phyloP scores from a whole-genome alignment of 23 tunicate genomes.

The Botrylloides violaceus region DNA sequence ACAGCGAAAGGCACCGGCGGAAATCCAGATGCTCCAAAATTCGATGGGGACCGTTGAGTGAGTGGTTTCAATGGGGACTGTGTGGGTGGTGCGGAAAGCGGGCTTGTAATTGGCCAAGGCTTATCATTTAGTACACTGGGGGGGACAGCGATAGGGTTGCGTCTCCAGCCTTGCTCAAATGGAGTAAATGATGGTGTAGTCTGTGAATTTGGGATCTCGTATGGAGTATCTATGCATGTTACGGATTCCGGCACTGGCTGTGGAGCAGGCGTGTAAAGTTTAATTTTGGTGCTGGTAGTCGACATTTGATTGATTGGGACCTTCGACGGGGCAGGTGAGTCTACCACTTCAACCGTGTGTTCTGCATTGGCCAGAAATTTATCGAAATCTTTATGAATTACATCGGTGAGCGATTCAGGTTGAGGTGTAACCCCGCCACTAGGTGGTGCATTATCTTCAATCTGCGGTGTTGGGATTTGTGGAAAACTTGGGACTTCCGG shows the following conservation, averaged over 20 bases:
- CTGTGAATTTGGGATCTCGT: background rate
- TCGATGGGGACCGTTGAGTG: background rate
- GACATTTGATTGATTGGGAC: slow-evolving; percentile 20
- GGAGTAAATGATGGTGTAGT: slow-evolving; percentile 27
- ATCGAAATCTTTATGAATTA: slow-evolving; percentile 9
- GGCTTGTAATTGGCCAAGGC: background rate
- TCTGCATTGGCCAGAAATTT: slow-evolving; percentile 3
- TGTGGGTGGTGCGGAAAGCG: background rate
- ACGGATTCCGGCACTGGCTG: slow-evolving; percentile 56
- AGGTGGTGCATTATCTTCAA: background rate
- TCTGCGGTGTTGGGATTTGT: background rate
- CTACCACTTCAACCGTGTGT: background rate
- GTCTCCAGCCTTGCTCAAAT: slow-evolving; percentile 32
- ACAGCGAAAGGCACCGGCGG: slow-evolving; percentile 6
- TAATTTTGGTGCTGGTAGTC: background rate
- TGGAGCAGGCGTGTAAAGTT: background rate
- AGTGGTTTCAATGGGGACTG: background rate
- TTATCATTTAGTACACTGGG: slow-evolving; percentile 29
- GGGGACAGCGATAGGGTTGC: slow-evolving; percentile 48
- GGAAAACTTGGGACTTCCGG: background rate
- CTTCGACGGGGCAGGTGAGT: slow-evolving; percentile 1
- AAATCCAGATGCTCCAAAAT: background rate
- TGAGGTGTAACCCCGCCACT: background rate
- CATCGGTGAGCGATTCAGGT: slow-evolving; percentile 4
- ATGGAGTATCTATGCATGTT: slow-evolving; percentile 34